phyloP scores from a whole-genome alignment of 2,888 invertebrate species.

The Aporophyla nigra region DNA sequence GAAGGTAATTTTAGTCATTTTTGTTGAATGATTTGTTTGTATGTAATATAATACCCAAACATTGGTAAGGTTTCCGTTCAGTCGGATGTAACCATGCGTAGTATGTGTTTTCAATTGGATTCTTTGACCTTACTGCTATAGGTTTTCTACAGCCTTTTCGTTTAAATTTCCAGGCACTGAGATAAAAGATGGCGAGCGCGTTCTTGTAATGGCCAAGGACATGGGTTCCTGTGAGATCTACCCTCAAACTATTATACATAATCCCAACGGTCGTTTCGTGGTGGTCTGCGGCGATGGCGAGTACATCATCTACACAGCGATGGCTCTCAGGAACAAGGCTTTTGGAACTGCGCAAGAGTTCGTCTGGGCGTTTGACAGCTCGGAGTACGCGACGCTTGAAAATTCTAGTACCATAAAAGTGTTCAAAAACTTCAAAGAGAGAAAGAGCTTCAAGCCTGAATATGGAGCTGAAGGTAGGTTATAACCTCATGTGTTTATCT shows the following conservation, averaged over 20 bases:
- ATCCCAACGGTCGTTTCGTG: constrained; percentile 97
- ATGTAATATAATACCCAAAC: constrained; percentile 17
- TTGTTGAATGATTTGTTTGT: neutral
- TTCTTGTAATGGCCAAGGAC: constrained; percentile 98
- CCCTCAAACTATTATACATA: constrained; percentile 99
- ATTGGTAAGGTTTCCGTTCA: constrained; percentile 22
- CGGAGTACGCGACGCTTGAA: constrained; percentile 97
- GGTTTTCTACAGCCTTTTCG: neutral
- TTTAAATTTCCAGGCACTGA: constrained; percentile 88
- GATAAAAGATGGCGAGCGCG: constrained; percentile 97
- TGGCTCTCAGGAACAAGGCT: constrained; percentile 99
- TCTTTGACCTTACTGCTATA: neutral
- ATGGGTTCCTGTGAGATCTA: constrained; percentile 99
- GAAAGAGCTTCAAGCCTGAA: constrained; percentile 98
- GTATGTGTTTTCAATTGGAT: neutral
- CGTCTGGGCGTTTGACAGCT: constrained; percentile 99
- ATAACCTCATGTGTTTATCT: neutral
- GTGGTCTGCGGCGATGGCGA: constrained; percentile 99
- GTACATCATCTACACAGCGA: constrained; percentile 99
- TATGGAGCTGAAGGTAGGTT: constrained; percentile 97
- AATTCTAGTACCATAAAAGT: constrained; percentile 97
- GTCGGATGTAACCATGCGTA: neutral
- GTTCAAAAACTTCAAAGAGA: constrained; percentile 99
- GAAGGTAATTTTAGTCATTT: constrained; percentile 89
- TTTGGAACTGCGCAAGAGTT: constrained; percentile 99